Evolutionary conservation across 2,113 vertebrate genomes (phyloP).

Genomic region (Nibea albiflora): DNA sequence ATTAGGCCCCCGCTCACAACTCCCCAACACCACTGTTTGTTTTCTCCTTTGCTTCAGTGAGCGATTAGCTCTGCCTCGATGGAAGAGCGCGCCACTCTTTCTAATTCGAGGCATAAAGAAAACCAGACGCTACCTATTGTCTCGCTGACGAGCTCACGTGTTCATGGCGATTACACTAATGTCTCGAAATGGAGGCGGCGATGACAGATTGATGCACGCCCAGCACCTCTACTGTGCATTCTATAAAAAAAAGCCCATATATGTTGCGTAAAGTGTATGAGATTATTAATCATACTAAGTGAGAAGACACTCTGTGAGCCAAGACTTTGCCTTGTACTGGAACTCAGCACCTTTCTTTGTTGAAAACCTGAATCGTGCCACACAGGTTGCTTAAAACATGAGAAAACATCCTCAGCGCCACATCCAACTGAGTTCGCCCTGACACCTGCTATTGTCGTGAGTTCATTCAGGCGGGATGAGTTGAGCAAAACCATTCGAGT

Average conservation of each 20-base stretch:
- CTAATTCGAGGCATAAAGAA: constrained; percentile 30
- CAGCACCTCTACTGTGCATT: not conserved
- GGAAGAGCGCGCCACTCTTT: constrained; percentile 3
- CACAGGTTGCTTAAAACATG: not conserved
- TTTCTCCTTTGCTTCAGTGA: constrained; percentile 32
- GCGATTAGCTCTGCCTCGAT: constrained; percentile 32
- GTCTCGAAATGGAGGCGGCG: constrained; percentile 19
- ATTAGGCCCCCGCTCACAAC: not conserved
- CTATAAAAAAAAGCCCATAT: not conserved
- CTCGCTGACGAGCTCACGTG: constrained; percentile 9
- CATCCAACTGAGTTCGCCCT: not conserved
- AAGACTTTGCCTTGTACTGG: not conserved
- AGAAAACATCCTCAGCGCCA: not conserved
- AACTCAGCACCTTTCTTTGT: not conserved
- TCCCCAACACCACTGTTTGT: constrained; percentile 4
- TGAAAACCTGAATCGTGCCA: too few species aligned
- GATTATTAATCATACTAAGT: not conserved
- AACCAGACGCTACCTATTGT: not conserved
- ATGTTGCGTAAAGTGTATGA: not conserved
- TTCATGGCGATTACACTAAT: constrained; percentile 23
- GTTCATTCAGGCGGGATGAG: not conserved
- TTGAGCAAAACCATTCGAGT: not conserved
- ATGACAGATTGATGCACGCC: constrained; percentile 12
- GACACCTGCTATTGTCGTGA: not conserved
- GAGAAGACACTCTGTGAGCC: not conserved